phyloP scores from a whole-genome alignment of 2,113 vertebrate genomes.

The Archilochus colubris region DNA sequence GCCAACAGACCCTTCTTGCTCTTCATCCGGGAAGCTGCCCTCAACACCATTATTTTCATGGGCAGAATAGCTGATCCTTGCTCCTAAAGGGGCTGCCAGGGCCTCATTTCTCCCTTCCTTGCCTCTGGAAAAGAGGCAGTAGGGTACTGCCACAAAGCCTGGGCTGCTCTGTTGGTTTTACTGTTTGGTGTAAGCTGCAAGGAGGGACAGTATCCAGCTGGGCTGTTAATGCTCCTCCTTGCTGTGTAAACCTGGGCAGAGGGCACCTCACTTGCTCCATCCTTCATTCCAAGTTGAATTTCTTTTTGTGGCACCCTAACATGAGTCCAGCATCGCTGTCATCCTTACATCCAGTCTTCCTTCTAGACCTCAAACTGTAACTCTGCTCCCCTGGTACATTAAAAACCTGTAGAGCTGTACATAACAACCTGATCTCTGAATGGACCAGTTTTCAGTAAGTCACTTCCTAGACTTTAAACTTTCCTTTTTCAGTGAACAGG shows the following conservation, averaged over 20 bases:
- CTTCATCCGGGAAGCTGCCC: slow-evolving; percentile 87
- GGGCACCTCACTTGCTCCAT: background rate
- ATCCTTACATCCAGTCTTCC: background rate
- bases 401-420: slow-evolving; percentile 8
- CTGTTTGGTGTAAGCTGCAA: background rate
- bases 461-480: background rate
- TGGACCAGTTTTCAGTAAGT: background rate
- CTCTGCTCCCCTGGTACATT: slow-evolving; percentile 11
- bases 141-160: background rate
- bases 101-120: background rate
- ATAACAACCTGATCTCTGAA: background rate
- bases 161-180: background rate
- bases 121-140: background rate
- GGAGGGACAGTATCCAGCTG: background rate
- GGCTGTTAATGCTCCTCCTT: background rate
- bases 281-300: background rate
- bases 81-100: slow-evolving; percentile 3
- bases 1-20: slow-evolving; percentile 92
- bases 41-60: slow-evolving; percentile 91
- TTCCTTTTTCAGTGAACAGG: background rate
- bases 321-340: background rate
- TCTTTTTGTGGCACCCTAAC: background rate
- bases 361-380: slow-evolving; percentile 40
- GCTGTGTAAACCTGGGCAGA: background rate
- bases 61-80: slow-evolving; percentile 90